Percentiles rank a stretch among this genome's conserved stretches.
These are phyloP conservation scores for Coregonus ussuriensis DNA, from an alignment of 2,797 vertebrate genomes.

Conservation along the genomic window DNA sequence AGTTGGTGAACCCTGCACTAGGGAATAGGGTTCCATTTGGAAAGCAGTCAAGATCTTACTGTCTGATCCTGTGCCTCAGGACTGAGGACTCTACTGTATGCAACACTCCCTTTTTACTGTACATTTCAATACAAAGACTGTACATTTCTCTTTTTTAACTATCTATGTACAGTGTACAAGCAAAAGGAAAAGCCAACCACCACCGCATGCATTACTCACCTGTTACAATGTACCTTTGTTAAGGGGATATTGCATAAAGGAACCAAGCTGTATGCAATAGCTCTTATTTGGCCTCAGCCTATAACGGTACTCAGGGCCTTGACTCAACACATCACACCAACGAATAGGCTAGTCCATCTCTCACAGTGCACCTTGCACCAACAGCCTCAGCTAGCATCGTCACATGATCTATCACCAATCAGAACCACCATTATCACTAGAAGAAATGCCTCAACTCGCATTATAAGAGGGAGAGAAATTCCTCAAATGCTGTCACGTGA, in stretches of 20 bases:
- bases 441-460: neutral
- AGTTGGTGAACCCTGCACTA: neutral
- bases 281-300: constrained; percentile 6
- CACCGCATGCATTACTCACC: neutral
- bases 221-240: neutral
- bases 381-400: neutral
- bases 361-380: neutral
- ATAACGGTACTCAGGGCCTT: constrained; percentile 14
- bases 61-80: neutral
- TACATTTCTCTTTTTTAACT: neutral
- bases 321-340: constrained; percentile 67
- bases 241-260: constrained; percentile 1
- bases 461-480: neutral
- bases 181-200: neutral
- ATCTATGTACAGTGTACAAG: neutral
- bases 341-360: too few species aligned
- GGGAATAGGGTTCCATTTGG: neutral
- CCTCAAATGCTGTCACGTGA: neutral
- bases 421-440: neutral
- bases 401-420: neutral
- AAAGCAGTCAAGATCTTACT: neutral
- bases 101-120: neutral
- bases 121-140: neutral
- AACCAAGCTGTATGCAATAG: neutral
- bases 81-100: neutral